Evolutionary conservation across 2,797 vertebrate genomes (phyloP).

Genomic region (Tenualosa ilisha): DNA sequence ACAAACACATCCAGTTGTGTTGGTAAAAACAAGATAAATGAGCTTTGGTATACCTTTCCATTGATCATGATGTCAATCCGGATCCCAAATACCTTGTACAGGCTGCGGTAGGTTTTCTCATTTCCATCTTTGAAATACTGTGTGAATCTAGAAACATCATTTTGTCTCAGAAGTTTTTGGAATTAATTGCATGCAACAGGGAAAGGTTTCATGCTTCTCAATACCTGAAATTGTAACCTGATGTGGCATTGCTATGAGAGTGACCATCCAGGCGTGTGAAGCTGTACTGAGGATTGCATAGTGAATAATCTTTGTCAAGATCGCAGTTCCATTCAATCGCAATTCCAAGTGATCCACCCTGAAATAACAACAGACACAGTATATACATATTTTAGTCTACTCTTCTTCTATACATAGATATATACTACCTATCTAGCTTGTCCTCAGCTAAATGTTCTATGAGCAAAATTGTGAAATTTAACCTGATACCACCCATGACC

Average conservation of each 20-base stretch:
- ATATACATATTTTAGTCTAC: not conserved
- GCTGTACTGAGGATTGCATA: constrained; percentile 87
- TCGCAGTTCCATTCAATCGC: constrained; percentile 94
- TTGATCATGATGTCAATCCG: constrained; percentile 94
- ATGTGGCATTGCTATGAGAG: constrained; percentile 74
- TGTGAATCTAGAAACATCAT: constrained; percentile 78
- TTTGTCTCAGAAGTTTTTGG: not conserved
- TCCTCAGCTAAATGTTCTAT: not conserved
- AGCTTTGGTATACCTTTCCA: constrained; percentile 79
- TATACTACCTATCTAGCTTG: not conserved
- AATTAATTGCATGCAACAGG: not conserved
- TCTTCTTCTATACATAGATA: too few species aligned
- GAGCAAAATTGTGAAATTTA: not conserved
- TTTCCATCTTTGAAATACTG: constrained; percentile 84
- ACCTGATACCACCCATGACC: not conserved
- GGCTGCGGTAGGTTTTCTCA: constrained; percentile 79
- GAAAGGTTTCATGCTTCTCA: not conserved
- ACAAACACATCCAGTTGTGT: not conserved
- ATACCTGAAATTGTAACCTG: constrained; percentile 97
- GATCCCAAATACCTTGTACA: constrained; percentile 94
- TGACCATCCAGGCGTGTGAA: constrained; percentile 87
- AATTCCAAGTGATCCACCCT: constrained; percentile 93
- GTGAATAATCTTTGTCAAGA: constrained; percentile 85
- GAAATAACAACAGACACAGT: constrained; percentile 20
- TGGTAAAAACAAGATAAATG: not conserved